phyloP scores from a whole-genome alignment of 2,888 invertebrate genomes.

The Mechanitis messenoides region DNA sequence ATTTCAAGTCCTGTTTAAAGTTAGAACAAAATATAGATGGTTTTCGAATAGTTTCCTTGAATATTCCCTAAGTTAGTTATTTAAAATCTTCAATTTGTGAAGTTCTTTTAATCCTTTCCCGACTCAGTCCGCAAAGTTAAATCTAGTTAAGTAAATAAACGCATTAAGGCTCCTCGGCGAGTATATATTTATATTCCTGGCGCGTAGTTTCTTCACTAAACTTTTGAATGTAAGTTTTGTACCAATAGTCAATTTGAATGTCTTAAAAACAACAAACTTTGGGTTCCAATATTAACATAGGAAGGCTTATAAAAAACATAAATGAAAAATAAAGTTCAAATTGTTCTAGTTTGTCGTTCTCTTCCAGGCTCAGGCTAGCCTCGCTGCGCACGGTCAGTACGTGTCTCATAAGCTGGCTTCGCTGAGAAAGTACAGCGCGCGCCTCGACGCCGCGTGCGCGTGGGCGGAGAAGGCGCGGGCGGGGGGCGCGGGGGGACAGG shows the following conservation, averaged over 20 bases:
- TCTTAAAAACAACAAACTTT: no score
- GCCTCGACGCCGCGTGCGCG: slow-evolving; percentile 72
- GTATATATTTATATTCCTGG: slow-evolving; percentile 7
- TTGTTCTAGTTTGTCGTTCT: not conserved
- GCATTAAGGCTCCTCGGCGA: slow-evolving; percentile 2
- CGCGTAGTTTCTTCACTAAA: slow-evolving; percentile 3
- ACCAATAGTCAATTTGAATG: no score
- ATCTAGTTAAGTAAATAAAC: slow-evolving; percentile 20
- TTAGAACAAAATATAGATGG: no score
- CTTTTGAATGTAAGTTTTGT: no score
- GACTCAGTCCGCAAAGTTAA: slow-evolving; percentile 12
- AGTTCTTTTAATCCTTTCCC: slow-evolving; percentile 10
- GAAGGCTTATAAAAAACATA: no score
- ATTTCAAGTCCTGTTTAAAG: no score
- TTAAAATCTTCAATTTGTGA: not conserved
- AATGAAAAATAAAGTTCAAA: not conserved
- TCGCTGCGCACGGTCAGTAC: slow-evolving; percentile 74
- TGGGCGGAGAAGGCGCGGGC: slow-evolving; percentile 50
- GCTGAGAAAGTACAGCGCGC: slow-evolving; percentile 72
- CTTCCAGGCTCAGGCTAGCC: slow-evolving; percentile 57
- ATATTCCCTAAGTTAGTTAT: no score
- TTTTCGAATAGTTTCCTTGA: no score
- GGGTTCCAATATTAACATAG: no score
- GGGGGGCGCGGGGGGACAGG: slow-evolving; percentile 11
- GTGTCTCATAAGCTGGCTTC: slow-evolving; percentile 75